Base-by-base conservation (phyloP, 2,888 invertebrate species). In the Zygaena filipendulae region DNA sequence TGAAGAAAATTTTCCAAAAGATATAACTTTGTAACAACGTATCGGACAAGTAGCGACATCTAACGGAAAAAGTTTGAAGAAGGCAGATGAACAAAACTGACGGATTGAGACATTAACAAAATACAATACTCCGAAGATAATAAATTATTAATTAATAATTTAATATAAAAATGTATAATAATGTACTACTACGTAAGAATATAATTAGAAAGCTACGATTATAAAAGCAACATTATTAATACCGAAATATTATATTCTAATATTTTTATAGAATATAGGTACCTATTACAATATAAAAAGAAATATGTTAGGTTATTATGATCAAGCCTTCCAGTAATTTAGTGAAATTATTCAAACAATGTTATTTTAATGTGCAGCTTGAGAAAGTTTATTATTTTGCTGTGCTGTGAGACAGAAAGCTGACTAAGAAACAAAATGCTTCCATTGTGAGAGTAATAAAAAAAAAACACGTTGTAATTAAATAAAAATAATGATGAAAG, bases 201-300 rank as follows among this genome's bases (percentile, higher is more conserved):
- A n/a, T n/a, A 62, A 62, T 61, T 59, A 53, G 59, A 59, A 64
- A 54, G 53, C 58, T 64, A 62, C 54, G 52, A 59, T 59, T 57
- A 59, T 57, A 54, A 54, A 48, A 55, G 54, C 54, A 57, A 62
- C 59, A 16, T 6, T 16, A n/a, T n/a, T n/a, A n/a, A n/a, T n/a
- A n/a, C n/a, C n/a, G n/a, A n/a, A n/a, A 58, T 59, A 52, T 45
- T 57, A 62, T 75, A 72, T 74, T 75, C 74, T 74, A 77, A 77
- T 77, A 77, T 75, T 79, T 79, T 79, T 79, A 77, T 77, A 77
- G 77, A 72, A 71, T 74, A 72, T 68, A 64, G 71, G n/a, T n/a
- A n/a, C n/a, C n/a, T n/a, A n/a, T n/a, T n/a, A n/a, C n/a, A n/a
- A n/a, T n/a, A n/a, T n/a, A n/a, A n/a, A n/a, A n/a, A n/a, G n/a